phyloP scores from a whole-genome alignment of 2,113 vertebrate genomes.

The Poecile atricapillus region DNA sequence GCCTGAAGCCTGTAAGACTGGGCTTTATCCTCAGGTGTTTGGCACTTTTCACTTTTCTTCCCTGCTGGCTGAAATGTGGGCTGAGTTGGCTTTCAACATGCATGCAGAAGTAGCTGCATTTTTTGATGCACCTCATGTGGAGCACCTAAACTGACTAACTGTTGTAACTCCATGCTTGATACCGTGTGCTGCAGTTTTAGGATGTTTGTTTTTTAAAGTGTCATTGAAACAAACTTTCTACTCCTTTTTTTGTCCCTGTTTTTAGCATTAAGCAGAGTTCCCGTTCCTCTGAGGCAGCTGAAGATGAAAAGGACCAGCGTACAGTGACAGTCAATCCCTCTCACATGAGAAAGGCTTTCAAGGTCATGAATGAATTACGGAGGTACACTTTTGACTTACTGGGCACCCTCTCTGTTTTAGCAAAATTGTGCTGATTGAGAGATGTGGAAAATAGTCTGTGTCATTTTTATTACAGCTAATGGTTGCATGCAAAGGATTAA shows the following conservation, averaged over 20 bases:
- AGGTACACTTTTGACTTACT: slow-evolving; percentile 74
- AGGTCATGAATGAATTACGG: slow-evolving; percentile 92
- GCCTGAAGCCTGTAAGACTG: slow-evolving; percentile 2
- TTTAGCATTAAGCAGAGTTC: slow-evolving; percentile 70
- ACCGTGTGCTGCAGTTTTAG: not conserved
- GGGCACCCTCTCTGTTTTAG: not conserved
- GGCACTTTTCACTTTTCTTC: not conserved
- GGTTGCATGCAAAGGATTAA: not conserved
- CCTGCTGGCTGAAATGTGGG: not conserved
- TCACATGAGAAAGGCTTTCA: slow-evolving; percentile 95
- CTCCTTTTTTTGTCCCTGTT: not conserved
- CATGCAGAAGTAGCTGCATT: not conserved
- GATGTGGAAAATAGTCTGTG: not conserved
- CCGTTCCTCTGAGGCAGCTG: slow-evolving; percentile 70
- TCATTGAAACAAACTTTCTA: not conserved
- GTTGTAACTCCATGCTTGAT: not conserved
- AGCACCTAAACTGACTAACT: not conserved
- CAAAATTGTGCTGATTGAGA: not conserved
- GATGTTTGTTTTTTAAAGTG: not conserved
- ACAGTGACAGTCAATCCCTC: slow-evolving; percentile 84
- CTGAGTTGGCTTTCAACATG: not conserved
- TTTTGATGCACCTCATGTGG: not conserved
- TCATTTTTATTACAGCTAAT: not conserved
- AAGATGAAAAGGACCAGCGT: slow-evolving; percentile 80
- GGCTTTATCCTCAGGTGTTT: slow-evolving; percentile 35